Conservation (phyloP, 64 coral and sea anemone species). For the Acropora tenuis region DNA sequence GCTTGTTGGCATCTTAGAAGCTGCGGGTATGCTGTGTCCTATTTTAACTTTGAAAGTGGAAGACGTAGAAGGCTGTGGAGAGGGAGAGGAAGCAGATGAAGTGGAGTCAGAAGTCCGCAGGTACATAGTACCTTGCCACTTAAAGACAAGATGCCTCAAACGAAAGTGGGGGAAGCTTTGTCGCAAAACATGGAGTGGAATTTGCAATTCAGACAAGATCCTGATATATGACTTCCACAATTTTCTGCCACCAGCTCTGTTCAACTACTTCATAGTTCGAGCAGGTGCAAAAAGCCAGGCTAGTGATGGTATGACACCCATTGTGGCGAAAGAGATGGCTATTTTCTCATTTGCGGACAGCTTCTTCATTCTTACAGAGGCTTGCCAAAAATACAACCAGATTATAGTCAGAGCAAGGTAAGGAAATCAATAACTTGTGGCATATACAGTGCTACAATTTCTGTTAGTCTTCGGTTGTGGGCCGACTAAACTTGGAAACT, state of each 20-base stretch:
- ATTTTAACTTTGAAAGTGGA: neutral
- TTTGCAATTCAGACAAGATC: constrained; percentile 22
- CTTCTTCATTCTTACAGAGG: constrained; percentile 45
- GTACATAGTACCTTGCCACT: constrained; percentile 3
- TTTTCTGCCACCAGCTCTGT: constrained; percentile 7
- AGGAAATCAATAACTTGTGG: neutral
- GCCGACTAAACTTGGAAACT: too few species aligned
- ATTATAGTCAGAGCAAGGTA: constrained; percentile 58
- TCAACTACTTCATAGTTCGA: constrained; percentile 57
- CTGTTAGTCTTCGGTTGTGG: too few species aligned
- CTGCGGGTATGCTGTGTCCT: constrained; percentile 26
- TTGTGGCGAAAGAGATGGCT: constrained; percentile 33
- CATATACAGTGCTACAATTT: neutral
- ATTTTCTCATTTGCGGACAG: constrained; percentile 68
- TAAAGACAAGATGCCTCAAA: neutral
- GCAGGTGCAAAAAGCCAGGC: constrained; percentile 1
- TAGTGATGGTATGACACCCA: constrained; percentile 55
- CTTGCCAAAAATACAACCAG: constrained; percentile 53
- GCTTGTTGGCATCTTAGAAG: constrained; percentile 33
- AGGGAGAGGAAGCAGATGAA: neutral
- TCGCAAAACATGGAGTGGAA: neutral
- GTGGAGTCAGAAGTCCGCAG: neutral
- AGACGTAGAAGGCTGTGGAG: neutral
- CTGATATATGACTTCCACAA: constrained; percentile 18
- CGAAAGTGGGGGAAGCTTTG: neutral